Percentiles rank a stretch among this genome's conserved stretches.
Conservation (phyloP, 30 jellyfish, hydroid and myxozoan genomes). For the Turritopsis dohrnii region DNA sequence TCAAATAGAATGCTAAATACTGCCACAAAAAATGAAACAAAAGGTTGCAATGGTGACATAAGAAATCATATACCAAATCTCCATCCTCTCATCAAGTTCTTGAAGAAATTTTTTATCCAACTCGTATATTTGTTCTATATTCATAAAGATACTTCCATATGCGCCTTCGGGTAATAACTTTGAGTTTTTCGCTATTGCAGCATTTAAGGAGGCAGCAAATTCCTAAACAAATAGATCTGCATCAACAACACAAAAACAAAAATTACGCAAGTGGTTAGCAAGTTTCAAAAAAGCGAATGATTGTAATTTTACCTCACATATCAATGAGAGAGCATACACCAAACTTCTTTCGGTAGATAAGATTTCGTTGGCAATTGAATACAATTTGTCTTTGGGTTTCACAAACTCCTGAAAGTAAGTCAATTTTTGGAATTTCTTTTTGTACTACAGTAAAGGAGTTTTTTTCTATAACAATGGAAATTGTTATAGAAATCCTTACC, state of each 20-base stretch:
- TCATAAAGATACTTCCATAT: constrained; percentile 53
- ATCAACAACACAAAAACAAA: not conserved
- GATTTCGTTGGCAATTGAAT: constrained; percentile 75
- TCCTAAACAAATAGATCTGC: constrained; percentile 39
- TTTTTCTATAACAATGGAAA: not conserved
- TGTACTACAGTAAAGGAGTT: not conserved
- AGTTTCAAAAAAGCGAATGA: not conserved
- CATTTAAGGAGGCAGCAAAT: constrained; percentile 56
- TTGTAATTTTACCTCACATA: constrained; percentile 65
- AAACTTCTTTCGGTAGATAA: constrained; percentile 83
- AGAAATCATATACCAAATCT: constrained; percentile 47
- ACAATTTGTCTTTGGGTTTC: constrained; percentile 36
- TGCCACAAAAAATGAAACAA: not conserved
- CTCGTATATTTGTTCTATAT: constrained; percentile 72
- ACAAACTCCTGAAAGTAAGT: not conserved
- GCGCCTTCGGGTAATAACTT: constrained; percentile 61
- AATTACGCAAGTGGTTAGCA: not conserved
- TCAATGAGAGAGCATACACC: constrained; percentile 67
- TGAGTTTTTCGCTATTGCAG: constrained; percentile 59
- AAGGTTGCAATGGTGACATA: not conserved
- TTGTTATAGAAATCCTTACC: not conserved
- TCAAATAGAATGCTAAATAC: not conserved
- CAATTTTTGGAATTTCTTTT: not conserved
- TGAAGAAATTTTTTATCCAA: constrained; percentile 79
- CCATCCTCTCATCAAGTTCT: constrained; percentile 88